phyloP scores from a whole-genome alignment of 1,140 invertebrate genomes.

The Pectinophora gossypiella region DNA sequence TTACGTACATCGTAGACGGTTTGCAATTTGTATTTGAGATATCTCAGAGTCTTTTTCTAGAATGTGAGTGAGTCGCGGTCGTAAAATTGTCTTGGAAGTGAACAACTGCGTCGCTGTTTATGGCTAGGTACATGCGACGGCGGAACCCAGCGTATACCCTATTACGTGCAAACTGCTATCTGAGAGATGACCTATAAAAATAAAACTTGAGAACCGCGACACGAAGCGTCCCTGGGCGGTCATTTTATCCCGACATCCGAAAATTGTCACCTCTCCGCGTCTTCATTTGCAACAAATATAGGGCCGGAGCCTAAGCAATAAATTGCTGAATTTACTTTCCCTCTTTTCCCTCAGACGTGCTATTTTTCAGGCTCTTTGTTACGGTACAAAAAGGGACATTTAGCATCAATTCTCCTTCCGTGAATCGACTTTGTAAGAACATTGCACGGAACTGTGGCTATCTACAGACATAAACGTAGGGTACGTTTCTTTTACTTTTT shows the following conservation, averaged over 20 bases:
- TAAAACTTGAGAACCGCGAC: constrained; percentile 43
- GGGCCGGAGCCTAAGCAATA: constrained; percentile 54
- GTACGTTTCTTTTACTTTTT: not conserved
- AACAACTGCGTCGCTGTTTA: no score
- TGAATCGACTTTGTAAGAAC: constrained; percentile 18
- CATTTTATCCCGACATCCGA: constrained; percentile 53
- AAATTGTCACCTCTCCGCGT: constrained; percentile 66
- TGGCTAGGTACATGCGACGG: not conserved
- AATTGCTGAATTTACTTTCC: constrained; percentile 65
- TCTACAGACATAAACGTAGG: not conserved
- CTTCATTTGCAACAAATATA: constrained; percentile 71
- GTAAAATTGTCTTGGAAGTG: no score
- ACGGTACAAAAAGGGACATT: constrained; percentile 44
- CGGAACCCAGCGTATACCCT: not conserved
- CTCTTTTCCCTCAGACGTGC: constrained; percentile 48
- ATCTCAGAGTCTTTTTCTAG: no score
- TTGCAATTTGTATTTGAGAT: no score
- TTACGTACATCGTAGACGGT: no score
- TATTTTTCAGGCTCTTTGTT: constrained; percentile 61
- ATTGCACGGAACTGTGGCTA: not conserved
- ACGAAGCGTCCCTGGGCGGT: constrained; percentile 47
- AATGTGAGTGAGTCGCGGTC: no score
- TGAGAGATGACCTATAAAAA: constrained; percentile 18
- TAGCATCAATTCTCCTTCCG: constrained; percentile 25
- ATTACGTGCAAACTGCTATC: constrained; percentile 2